Base-by-base conservation (phyloP, 2,113 vertebrate genomes). In the Psettodes erumei region DNA sequence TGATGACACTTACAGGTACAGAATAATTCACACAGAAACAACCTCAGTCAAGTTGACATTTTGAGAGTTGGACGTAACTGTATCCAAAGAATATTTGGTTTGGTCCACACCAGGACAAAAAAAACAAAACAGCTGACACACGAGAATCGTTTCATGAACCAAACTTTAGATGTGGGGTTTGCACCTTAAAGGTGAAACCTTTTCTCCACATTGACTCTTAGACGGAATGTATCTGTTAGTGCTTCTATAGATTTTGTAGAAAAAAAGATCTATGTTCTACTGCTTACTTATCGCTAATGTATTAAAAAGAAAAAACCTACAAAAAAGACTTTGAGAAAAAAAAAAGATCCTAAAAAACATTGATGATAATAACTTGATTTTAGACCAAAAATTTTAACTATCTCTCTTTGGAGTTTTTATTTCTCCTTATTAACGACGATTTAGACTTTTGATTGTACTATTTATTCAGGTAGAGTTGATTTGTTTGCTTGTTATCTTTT, bases 341-440 rank as follows among this genome's bases (percentile, higher is more conserved):
- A 83, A 89, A 88, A 92, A 77, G 79, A 92, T 84, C 86, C 90
- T 91, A 71, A 90, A 92, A 93, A 91, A 93, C 77, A 80, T 86
- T 89, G 87, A 94, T 92, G 92, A 93, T 93, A 91, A 94, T 93
- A 90, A 95, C 94, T 93, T 95, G 93, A 96, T 95, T 96, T 95
- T 96, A 96, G 95, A 96, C 95, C 95, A 96, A 96, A 96, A 96
- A 95, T 94, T 92, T 90, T 71, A 91, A 93, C 93, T 94, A 92
- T 94, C 93, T 94, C 92, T 94, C 92, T 92, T 90, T 89, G 76
- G 59, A 83, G 56, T 79, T 86, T 80, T 80, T 40, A 35, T 88
- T 91, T 89, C n/a, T 71, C 69, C 50, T 86, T 79, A 43, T 82
- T 40, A 59, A 56, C 59, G 38, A 85, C 82, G 61, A 87, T 83